Percentiles rank a stretch among this genome's conserved stretches.
Conservation (phyloP, 2,797 vertebrate genomes). For the Danio jaintianensis region DNA sequence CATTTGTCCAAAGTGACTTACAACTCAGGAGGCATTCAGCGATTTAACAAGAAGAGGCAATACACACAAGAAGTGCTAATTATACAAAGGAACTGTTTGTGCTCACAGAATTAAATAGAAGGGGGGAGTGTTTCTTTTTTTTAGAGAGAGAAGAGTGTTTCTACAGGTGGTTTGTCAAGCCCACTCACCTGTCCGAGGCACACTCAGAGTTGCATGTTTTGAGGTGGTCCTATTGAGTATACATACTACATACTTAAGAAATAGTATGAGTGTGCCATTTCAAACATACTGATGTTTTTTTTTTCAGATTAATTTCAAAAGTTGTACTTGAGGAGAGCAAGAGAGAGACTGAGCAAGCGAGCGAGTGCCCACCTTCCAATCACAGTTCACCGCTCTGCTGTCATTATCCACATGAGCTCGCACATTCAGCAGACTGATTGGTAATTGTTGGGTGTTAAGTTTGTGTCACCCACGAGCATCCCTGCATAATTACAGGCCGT, state of each 20-base stretch:
- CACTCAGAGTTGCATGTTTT: too few relatives aligned
- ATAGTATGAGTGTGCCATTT: not conserved
- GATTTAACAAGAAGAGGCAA: too few relatives aligned
- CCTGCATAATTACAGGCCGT: constrained; percentile 52
- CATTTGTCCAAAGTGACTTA: too few relatives aligned
- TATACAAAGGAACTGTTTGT: too few relatives aligned
- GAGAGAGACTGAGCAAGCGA: constrained; percentile 56
- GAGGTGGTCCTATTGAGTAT: not conserved
- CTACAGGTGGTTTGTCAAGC: too few relatives aligned
- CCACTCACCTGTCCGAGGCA: too few relatives aligned
- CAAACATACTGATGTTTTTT: not conserved
- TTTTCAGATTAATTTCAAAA: constrained; percentile 67
- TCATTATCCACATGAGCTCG: constrained; percentile 60
- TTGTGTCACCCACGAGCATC: constrained; percentile 63
- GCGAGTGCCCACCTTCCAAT: constrained; percentile 63
- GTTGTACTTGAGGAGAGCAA: constrained; percentile 53
- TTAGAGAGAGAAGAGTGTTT: too few relatives aligned
- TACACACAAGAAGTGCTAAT: too few relatives aligned
- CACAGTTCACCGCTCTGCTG: constrained; percentile 64
- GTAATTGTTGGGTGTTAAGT: constrained; percentile 74
- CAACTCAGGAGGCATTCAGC: too few relatives aligned
- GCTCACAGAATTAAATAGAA: too few relatives aligned
- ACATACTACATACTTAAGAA: not conserved
- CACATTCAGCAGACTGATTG: constrained; percentile 69
- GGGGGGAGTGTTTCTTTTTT: too few relatives aligned